Evolutionary conservation across 2,797 vertebrate species (phyloP), one percentile per base, ranked within the genome.

Genomic region (Crax fasciolata): DNA sequence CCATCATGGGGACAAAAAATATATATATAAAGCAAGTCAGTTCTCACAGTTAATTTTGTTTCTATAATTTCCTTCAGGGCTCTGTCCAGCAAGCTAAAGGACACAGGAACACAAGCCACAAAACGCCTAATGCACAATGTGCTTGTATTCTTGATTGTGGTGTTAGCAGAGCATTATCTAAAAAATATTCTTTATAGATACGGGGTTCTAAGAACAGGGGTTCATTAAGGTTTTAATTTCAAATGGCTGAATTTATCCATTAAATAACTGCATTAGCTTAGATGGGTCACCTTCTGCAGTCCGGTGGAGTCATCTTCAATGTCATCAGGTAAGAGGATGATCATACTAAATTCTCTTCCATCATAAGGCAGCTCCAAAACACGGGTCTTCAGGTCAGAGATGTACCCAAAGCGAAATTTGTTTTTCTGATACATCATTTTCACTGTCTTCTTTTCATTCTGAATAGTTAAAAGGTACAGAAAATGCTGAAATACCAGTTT

Each of bases 401-500:
- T 94, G 92, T 98, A 99, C 84, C 97, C 98, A 76, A 96, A 98
- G 18, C 94, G 97, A 30, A 99, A 97, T 88, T 98, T 98, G 8
- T 98, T 98, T 96, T 95, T 98, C 98, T 98, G 98, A 97, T 98
- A 98, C 99, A 99, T 99, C 99, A 99, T 99, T 98, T 99, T 98
- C 66, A 99, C 99, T 3, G 87, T 95, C 57, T 92, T 98, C 13
- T 49, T 98, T 93, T 99, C 98, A 94, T 98, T 98, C 99, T 99
- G 92, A 43, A 88, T 8, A 30, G 46, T 84, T 14, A 41, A 68
- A 84, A 86, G 13, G 27, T 32, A 90, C 4, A 61, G 77, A 74
- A 91, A 75, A 28, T 51, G 32, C 32, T 49, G 58, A 83, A 89
- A 74, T 13, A 67, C 2, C 54, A 14, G 51, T 65, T 62, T 65